A percentile compares a stretch with the other conserved stretches of the same genome.
These are phyloP conservation scores for Echinarachnius parma DNA, from an alignment of 53 echinoderm and acorn worm genomes.

Conservation along the genomic window DNA sequence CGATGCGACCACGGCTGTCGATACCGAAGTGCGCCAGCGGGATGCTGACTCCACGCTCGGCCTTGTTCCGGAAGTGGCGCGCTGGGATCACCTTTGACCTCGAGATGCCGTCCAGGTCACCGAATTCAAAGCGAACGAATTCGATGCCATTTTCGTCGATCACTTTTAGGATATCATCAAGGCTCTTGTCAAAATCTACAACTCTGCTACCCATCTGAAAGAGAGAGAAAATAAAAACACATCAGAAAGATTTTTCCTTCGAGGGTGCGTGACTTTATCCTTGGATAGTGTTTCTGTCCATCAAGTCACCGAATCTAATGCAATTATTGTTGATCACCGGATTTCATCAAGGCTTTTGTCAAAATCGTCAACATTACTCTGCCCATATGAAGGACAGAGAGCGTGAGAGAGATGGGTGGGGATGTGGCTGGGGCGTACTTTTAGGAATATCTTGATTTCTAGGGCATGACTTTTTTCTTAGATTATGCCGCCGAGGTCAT, in stretches of 20 bases:
- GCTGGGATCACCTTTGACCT: conserved; percentile 55
- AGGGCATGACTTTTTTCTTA: too few relatives aligned
- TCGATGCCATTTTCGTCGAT: conserved; percentile 44
- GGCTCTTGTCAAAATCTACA: background rate
- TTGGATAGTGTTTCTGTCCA: too few relatives aligned
- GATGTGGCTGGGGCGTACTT: too few relatives aligned
- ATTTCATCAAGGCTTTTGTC: background rate
- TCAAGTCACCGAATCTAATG: conserved; percentile 50
- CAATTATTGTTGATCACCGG: conserved; percentile 24
- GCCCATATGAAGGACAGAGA: background rate
- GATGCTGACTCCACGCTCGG: conserved; percentile 24
- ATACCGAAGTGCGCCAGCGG: conserved; percentile 23
- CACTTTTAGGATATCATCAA: conserved; percentile 5
- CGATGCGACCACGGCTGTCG: conserved; percentile 14
- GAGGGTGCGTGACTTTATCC: too few relatives aligned
- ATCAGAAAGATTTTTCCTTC: too few relatives aligned
- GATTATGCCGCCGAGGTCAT: too few relatives aligned
- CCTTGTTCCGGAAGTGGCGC: conserved; percentile 41
- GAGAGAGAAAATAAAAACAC: too few relatives aligned
- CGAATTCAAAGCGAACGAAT: conserved; percentile 58
- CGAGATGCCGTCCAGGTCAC: conserved; percentile 51
- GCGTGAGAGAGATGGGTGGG: too few relatives aligned
- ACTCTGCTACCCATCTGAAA: background rate
- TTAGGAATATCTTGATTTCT: too few relatives aligned
- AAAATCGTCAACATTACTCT: background rate